phyloP scores from a whole-genome alignment of 2,888 invertebrate genomes.

The Dicyrtomina minuta region DNA sequence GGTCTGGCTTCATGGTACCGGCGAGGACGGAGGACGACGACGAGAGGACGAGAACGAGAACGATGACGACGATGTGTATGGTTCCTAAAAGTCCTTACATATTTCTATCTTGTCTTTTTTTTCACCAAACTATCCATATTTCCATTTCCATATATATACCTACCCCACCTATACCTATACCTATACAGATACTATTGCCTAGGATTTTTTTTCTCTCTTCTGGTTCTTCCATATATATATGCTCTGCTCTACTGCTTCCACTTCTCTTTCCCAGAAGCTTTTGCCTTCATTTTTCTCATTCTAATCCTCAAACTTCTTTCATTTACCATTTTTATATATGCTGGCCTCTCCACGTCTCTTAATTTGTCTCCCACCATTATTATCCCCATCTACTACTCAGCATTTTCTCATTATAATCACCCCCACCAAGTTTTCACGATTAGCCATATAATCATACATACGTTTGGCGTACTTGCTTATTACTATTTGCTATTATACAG shows the following conservation, averaged over 20 bases:
- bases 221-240: no score
- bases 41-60: conserved; percentile 6
- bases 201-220: not conserved
- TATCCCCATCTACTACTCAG: conserved; percentile 33
- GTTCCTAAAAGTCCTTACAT: conserved; percentile 1
- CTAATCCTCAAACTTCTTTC: conserved; percentile 43
- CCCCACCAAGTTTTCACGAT: conserved; percentile 29
- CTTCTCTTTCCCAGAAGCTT: conserved; percentile 14
- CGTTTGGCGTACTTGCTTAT: not conserved
- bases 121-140: conserved; percentile 22
- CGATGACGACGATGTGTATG: conserved; percentile 3
- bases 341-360: conserved; percentile 36
- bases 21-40: not conserved
- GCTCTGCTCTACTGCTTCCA: not conserved
- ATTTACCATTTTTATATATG: conserved; percentile 38
- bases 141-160: not conserved
- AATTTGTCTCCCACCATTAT: conserved; percentile 42
- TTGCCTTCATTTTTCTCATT: conserved; percentile 24
- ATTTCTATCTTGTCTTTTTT: conserved; percentile 11
- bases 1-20: no score
- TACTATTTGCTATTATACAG: not conserved
- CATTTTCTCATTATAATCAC: conserved; percentile 40
- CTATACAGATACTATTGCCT: not conserved
- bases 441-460: conserved; percentile 19
- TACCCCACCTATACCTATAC: no score